Evolutionary conservation across 2,113 vertebrate species (phyloP), one percentile per base, ranked within the genome.

Genomic region (Eira barbara): DNA sequence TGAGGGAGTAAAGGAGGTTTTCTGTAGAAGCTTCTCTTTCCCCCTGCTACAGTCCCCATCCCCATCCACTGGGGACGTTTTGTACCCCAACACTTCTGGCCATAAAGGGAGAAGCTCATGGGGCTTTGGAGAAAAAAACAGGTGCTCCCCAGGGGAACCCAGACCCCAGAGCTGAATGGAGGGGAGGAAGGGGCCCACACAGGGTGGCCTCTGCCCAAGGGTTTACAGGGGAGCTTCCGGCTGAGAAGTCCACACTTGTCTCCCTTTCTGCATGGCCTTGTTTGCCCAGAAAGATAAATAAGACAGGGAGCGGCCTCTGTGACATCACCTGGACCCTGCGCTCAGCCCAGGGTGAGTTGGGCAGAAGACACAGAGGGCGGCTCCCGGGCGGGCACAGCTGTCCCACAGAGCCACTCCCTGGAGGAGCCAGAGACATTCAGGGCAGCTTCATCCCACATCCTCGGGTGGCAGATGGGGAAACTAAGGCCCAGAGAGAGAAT

Each of bases 271-370:
- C 34, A 4, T 3, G 25, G 27, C n/a, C 69, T 91, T 94, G 65
- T 89, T 95, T 96, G 82, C n/a, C 49, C 69, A 97, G 76, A 95
- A 84, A 96, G 85, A 96, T 47, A 83, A 96, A 94, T 57, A 82
- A 36, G 45, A 79, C 78, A 52, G 78, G 90, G 78, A 39, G 89
- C 57, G 47, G 67, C 91, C 71, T 79, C 59, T 8, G 81, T 45
- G 91, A 80, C 81, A 74, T 36, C 36, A 15, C 4, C 7, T 18
- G 69, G 86, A 86, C 49, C 4, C 6, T 6, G 87, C n/a, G 61
- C 36, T 45, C 59, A 45, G 81, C 52, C 63, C 45, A 65, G 29
- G 83, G 55, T 49, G 87, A 89, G 74, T 63, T 11, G 45, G 36
- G 55, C 39, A 52, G 14, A 87, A 15, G 67, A 67, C 14, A 7